Evolutionary conservation across 2,797 vertebrate genomes (phyloP), one percentile per base, ranked within the genome.

Genomic region (Triplophysa bombifrons): DNA sequence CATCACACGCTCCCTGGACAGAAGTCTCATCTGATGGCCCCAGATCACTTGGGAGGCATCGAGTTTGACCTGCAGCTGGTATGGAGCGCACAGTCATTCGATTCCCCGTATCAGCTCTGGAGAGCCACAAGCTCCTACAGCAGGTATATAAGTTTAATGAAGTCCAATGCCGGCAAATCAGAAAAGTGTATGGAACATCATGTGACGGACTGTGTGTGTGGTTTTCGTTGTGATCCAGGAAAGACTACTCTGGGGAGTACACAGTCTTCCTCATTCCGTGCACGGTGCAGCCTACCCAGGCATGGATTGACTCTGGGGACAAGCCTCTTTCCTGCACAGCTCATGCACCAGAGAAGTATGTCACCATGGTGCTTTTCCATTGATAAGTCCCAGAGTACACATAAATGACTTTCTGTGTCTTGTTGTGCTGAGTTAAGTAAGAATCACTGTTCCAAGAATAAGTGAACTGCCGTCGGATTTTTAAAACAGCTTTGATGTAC

Each of bases 171-270:
- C 19, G 9, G 53, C 19, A 27, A 46, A 30, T 25, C 53, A 38
- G 41, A 22, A 46, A 72, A 34, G 8, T 20, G 4, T 30, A 53
- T 19, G 6, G 25, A 11, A 38, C 13, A 34, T 66, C 41, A 64
- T 64, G 3, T 22, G 11, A 53, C 27, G 63, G 44, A 71, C 46
- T 14, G 3, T 48, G 22, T 3, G 0, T 46, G 34, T 60, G 44
- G 25, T 80, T 67, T 48, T 13, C 58, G 14, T 58, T 78, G 67
- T 78, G 46, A 34, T 81, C 38, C 30, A 99, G 98, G 92, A 99
- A 99, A 89, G 97, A 99, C 87, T 99, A 99, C 80, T 99, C 97
- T 0, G 98, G 98, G 22, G 98, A 99, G 85, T 99, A 99, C 88
- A 98, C 94, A 0, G 95, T 98, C 80, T 95, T 95, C 85, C 86